Conservation (phyloP, 2,113 vertebrate genomes). For the Mastomys coucha region DNA sequence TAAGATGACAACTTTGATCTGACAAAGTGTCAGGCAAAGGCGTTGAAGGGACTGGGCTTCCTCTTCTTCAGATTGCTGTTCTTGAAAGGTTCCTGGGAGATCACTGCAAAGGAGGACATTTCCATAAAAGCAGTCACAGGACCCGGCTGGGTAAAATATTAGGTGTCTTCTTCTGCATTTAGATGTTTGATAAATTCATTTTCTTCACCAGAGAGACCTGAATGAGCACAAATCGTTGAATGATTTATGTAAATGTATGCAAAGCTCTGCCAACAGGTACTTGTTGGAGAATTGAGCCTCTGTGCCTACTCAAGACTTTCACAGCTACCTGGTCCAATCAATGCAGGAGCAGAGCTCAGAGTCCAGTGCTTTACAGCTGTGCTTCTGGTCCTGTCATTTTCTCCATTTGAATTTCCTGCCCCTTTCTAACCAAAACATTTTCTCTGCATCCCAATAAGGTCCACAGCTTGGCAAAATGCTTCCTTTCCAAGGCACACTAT, state of each 20-base stretch:
- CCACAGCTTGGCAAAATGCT: neutral
- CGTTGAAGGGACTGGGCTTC: too few relatives aligned
- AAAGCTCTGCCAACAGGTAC: constrained; percentile 49
- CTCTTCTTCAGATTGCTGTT: neutral
- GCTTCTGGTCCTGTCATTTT: neutral
- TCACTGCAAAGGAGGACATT: neutral
- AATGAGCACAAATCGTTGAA: neutral
- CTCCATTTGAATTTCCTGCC: neutral
- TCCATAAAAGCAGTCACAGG: neutral
- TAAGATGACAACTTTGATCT: neutral
- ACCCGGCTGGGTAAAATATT: neutral
- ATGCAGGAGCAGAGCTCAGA: neutral
- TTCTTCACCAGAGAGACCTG: neutral
- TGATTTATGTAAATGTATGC: constrained; percentile 65
- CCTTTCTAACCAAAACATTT: neutral
- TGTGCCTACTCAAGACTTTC: neutral
- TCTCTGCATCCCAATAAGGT: neutral
- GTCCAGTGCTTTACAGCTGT: neutral
- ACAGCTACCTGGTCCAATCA: neutral
- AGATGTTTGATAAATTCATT: neutral
- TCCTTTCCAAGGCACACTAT: neutral
- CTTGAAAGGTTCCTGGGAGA: neutral
- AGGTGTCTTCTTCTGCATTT: neutral
- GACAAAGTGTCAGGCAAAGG: neutral
- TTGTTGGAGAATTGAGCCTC: constrained; percentile 43